Evolutionary conservation across 2,797 vertebrate species (phyloP).

Genomic region (Bryconaethiops microstoma): DNA sequence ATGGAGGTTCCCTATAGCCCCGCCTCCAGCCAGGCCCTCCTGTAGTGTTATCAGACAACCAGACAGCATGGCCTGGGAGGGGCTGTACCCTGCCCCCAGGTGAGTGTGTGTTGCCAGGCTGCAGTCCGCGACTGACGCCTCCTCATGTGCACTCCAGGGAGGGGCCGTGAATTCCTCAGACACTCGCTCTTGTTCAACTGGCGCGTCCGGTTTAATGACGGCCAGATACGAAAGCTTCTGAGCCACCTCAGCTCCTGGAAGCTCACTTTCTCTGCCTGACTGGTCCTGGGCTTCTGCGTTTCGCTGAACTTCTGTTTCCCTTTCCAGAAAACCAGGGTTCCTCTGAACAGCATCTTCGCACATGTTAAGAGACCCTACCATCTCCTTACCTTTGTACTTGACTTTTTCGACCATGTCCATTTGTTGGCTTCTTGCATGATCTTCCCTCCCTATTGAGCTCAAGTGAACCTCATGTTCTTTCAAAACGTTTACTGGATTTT

Average conservation of each 20-base stretch:
- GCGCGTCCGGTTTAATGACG: constrained; percentile 50
- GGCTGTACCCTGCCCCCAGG: constrained; percentile 37
- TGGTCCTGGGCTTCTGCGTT: neutral
- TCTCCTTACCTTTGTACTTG: constrained; percentile 2
- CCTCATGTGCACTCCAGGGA: constrained; percentile 36
- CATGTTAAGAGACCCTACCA: too few species aligned
- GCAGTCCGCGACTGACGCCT: constrained; percentile 49
- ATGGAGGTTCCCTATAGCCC: constrained; percentile 14
- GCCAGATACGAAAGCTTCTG: constrained; percentile 11
- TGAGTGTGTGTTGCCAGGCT: constrained; percentile 42
- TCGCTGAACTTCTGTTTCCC: neutral
- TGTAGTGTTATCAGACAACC: constrained; percentile 9
- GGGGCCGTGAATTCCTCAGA: constrained; percentile 56
- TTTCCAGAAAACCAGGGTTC: neutral
- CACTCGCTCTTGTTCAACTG: constrained; percentile 47
- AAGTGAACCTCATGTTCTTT: neutral
- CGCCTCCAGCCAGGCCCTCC: constrained; percentile 23
- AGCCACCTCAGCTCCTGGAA: constrained; percentile 31
- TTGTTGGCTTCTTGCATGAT: neutral
- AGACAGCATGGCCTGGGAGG: constrained; percentile 18
- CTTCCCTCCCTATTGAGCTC: constrained; percentile 1
- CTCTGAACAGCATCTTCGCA: neutral
- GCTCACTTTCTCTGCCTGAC: constrained; percentile 20
- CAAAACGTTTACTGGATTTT: neutral
- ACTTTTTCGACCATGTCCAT: neutral